These are phyloP conservation scores for Montipora cactus DNA, from an alignment of 64 coral and sea anemone species.

Conservation along the genomic window DNA sequence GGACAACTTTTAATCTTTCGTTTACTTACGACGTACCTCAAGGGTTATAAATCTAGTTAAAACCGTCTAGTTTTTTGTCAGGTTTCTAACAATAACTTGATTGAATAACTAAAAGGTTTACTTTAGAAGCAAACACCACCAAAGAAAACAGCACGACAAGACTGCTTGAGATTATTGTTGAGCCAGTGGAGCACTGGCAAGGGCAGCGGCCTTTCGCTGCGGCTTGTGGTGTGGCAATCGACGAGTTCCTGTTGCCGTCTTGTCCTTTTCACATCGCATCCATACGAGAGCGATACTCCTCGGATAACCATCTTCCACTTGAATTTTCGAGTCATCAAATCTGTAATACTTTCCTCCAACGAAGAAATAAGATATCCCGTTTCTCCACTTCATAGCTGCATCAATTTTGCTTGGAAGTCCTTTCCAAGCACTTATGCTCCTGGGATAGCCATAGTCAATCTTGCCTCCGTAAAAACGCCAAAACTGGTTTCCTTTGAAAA, in stretches of 20 bases:
- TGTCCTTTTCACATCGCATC: slow-evolving; percentile 48
- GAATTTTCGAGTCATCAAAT: slow-evolving; percentile 65
- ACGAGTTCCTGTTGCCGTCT: too few relatives aligned
- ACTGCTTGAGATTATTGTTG: slow-evolving; percentile 13
- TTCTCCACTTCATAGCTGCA: slow-evolving; percentile 75
- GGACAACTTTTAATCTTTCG: too few relatives aligned
- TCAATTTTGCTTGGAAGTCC: slow-evolving; percentile 67
- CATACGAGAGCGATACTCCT: slow-evolving; percentile 48
- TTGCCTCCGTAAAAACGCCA: slow-evolving; percentile 74
- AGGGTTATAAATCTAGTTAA: too few relatives aligned
- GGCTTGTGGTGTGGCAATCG: too few relatives aligned
- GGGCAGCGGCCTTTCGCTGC: background rate
- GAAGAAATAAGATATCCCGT: slow-evolving; percentile 84
- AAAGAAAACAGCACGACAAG: slow-evolving; percentile 2
- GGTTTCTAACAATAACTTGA: background rate
- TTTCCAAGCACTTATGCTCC: slow-evolving; percentile 64
- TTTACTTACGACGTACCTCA: too few relatives aligned
- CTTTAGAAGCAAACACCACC: background rate
- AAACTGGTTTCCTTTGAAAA: slow-evolving; percentile 79
- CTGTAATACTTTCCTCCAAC: slow-evolving; percentile 61
- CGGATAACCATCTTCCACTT: slow-evolving; percentile 43
- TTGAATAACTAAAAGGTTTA: slow-evolving; percentile 16
- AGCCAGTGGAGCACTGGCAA: background rate
- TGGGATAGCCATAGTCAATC: slow-evolving; percentile 75
- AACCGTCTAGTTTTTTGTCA: too few relatives aligned